phyloP scores from a whole-genome alignment of 37 sponge, comb jelly and placozoan species.

The Chondrilla cf. caribensis region DNA sequence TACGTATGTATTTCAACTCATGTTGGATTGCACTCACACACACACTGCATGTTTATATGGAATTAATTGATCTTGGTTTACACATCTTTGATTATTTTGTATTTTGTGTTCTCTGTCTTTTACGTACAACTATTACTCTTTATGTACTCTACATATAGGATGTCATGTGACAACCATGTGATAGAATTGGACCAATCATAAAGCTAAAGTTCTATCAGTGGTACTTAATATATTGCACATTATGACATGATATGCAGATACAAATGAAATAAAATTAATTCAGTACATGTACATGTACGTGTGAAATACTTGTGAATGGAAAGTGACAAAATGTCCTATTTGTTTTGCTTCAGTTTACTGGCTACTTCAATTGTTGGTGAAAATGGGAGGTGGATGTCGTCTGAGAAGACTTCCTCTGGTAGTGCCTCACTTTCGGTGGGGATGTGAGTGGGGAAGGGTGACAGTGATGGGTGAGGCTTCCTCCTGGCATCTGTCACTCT shows the following conservation, averaged over 20 bases:
- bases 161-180: slow-evolving; percentile 23
- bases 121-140: too few relatives aligned
- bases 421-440: background rate
- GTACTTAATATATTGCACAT: background rate
- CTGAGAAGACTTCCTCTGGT: slow-evolving; percentile 68
- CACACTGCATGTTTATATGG: too few relatives aligned
- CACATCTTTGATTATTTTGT: background rate
- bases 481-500: slow-evolving; percentile 70
- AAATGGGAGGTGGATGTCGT: slow-evolving; percentile 56
- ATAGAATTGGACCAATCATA: background rate
- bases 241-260: too few relatives aligned
- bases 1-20: too few relatives aligned
- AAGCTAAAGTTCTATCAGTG: background rate
- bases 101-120: background rate
- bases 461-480: slow-evolving; percentile 28
- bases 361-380: background rate
- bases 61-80: too few relatives aligned
- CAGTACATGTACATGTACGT: too few relatives aligned
- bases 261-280: too few relatives aligned
- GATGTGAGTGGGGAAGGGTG: slow-evolving; percentile 77
- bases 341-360: background rate
- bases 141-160: too few relatives aligned
- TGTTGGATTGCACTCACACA: too few relatives aligned
- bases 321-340: background rate
- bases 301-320: too few relatives aligned